Evolutionary conservation across 2,888 invertebrate genomes (phyloP).

Genomic region (Griposia aprilina): DNA sequence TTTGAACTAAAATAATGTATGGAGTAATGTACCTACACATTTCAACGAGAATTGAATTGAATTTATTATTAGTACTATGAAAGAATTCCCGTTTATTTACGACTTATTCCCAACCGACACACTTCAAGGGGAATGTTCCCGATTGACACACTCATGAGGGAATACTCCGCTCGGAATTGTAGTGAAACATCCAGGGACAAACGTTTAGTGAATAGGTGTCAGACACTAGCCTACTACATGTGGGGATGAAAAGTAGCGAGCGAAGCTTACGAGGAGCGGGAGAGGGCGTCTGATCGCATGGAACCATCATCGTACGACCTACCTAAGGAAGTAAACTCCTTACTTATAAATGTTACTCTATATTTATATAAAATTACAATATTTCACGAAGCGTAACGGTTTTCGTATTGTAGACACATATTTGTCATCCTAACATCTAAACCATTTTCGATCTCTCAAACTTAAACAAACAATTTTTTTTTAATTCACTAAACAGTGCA

Average conservation of each 20-base stretch:
- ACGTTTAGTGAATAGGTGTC: slow-evolving; percentile 7
- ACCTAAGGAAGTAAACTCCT: slow-evolving; percentile 48
- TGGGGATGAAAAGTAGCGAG: slow-evolving; percentile 18
- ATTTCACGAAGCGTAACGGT: slow-evolving; percentile 62
- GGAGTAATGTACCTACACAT: slow-evolving; percentile 65
- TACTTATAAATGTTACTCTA: slow-evolving; percentile 66
- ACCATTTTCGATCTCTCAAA: slow-evolving; percentile 43
- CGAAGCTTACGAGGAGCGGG: slow-evolving; percentile 25
- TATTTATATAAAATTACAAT: slow-evolving; percentile 64
- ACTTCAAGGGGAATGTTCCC: not conserved
- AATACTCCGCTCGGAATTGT: slow-evolving; percentile 28
- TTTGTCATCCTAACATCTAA: slow-evolving; percentile 36
- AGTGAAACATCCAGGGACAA: slow-evolving; percentile 23
- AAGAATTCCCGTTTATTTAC: slow-evolving; percentile 17
- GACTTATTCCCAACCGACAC: slow-evolving; percentile 22
- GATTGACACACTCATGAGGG: not conserved
- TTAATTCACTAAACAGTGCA: slow-evolving; percentile 38
- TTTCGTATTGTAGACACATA: slow-evolving; percentile 59
- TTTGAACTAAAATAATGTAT: slow-evolving; percentile 78
- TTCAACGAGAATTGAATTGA: slow-evolving; percentile 60
- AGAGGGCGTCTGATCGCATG: slow-evolving; percentile 21
- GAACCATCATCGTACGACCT: slow-evolving; percentile 32
- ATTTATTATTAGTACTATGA: slow-evolving; percentile 50
- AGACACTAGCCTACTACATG: slow-evolving; percentile 28
- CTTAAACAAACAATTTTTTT: slow-evolving; percentile 30